Percentiles rank a stretch among this genome's conserved stretches.
Conservation (phyloP, 1,140 invertebrate species). For the Parasteatoda tepidariorum region DNA sequence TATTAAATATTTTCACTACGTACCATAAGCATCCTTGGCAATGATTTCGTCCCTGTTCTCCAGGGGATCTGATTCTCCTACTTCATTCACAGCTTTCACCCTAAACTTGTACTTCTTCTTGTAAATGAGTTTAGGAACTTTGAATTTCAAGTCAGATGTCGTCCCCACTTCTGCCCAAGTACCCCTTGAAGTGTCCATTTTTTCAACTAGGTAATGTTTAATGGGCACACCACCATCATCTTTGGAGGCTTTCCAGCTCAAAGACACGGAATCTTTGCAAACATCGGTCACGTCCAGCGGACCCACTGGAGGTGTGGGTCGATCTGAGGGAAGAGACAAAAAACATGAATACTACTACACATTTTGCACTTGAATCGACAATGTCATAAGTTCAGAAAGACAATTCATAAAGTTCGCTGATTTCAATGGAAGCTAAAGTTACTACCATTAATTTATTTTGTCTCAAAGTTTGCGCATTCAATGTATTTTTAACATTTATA, state of each 20-base stretch:
- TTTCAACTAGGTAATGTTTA: slow-evolving; percentile 95
- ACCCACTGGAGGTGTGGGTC: slow-evolving; percentile 90
- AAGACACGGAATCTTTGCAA: slow-evolving; percentile 90
- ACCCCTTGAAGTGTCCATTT: slow-evolving; percentile 90
- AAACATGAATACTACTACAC: no score
- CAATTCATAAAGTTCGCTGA: no score
- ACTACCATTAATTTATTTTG: no score
- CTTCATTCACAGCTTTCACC: slow-evolving; percentile 96
- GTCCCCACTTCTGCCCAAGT: slow-evolving; percentile 90
- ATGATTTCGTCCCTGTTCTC: slow-evolving; percentile 90
- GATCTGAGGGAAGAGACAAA: slow-evolving; percentile 78
- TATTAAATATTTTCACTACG: no score
- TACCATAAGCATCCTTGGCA: slow-evolving; percentile 96
- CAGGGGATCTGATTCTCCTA: slow-evolving; percentile 97
- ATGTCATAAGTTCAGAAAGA: no score
- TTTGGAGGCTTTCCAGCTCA: slow-evolving; percentile 92
- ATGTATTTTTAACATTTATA: no score
- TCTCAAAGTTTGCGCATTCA: no score
- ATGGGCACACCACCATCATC: slow-evolving; percentile 97
- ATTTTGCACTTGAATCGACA: no score
- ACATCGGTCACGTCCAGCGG: slow-evolving; percentile 91
- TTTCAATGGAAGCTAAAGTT: no score
- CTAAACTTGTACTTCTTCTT: slow-evolving; percentile 95
- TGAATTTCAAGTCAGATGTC: slow-evolving; percentile 83
- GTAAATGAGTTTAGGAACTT: slow-evolving; percentile 86